Evolutionary conservation across 2,797 vertebrate species (phyloP), one percentile per base, ranked within the genome.

Genomic region (Stomatorhinus walkeri): DNA sequence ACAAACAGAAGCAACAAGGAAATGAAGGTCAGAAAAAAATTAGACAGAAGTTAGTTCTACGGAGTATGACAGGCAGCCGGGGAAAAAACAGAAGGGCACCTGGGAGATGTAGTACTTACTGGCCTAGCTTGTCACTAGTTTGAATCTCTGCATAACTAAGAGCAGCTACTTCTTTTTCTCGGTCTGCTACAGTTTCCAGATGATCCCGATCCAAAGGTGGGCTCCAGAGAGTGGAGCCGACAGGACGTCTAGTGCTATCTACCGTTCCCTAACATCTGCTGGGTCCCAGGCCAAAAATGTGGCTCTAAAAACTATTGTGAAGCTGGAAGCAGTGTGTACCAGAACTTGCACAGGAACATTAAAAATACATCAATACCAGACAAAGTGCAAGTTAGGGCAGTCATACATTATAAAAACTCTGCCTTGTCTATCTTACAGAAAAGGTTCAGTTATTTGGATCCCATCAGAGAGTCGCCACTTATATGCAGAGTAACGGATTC

Each of bases 251-350:
- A 36, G 83, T 59, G 28, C 28, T 28, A 86, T 86, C 28, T 86
- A 32, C 24, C 28, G 6, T 86, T 86, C 24, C 83, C 22, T 85
- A 51, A 86, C 51, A 86, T 86, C 85, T 40, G 52, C 85, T 86
- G 85, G 85, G 22, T 86, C 85, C 28, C 52, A 51, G 12, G 52
- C 28, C n/a, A 84, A 49, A 86, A 59, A 56, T 51, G 48, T 81
- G 48, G 88, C 49, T 64, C 24, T 87, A 87, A 87, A 86, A 86
- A 99, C 98, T 98, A 99, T 98, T 99, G 93, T 79, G 87, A 88
- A 89, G 16, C 94, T 94, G 89, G 86, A 93, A 56, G 89, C 14
- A 87, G 54, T 87, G 88, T 68, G 79, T 36, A 72, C 83, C 87
- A 36, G 89, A 91, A 88, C 87, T 59, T 88, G 89, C 89, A 90